Evolutionary conservation across 2,888 invertebrate species (phyloP).

Genomic region (Aphrophora alni): DNA sequence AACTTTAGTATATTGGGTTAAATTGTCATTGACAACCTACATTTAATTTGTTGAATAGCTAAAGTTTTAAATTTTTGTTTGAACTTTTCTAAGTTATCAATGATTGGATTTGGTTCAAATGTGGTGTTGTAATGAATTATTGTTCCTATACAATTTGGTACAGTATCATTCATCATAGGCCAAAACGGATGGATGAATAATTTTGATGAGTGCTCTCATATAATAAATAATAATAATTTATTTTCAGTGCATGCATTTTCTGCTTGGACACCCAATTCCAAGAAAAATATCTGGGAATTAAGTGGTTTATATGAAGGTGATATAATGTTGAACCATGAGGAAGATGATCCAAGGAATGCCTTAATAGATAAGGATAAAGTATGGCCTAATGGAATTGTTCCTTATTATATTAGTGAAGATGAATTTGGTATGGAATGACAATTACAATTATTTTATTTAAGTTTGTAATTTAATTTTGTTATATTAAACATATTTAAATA

Average conservation of each 20-base stretch:
- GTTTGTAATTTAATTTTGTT: neutral
- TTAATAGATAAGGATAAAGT: constrained; percentile 17
- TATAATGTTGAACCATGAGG: constrained; percentile 59
- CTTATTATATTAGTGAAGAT: constrained; percentile 61
- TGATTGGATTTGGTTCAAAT: too few species aligned
- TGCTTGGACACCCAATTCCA: constrained; percentile 59
- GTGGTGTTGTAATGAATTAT: too few species aligned
- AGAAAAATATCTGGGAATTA: constrained; percentile 62
- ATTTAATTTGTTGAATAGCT: too few species aligned
- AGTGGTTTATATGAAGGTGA: constrained; percentile 67
- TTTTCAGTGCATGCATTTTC: constrained; percentile 53
- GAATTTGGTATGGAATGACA: constrained; percentile 28
- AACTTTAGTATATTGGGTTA: too few species aligned
- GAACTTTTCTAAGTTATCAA: too few species aligned
- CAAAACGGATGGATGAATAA: too few species aligned
- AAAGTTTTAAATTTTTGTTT: too few species aligned
- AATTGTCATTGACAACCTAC: too few species aligned
- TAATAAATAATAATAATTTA: neutral
- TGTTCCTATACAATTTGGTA: too few species aligned
- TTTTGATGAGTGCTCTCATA: too few species aligned
- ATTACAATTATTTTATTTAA: neutral
- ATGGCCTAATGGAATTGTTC: constrained; percentile 63
- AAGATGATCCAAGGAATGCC: constrained; percentile 53
- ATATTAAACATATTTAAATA: neutral
- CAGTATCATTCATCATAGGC: too few species aligned